Evolutionary conservation across 1,140 invertebrate species (phyloP).

Genomic region (Gerris buenoi): DNA sequence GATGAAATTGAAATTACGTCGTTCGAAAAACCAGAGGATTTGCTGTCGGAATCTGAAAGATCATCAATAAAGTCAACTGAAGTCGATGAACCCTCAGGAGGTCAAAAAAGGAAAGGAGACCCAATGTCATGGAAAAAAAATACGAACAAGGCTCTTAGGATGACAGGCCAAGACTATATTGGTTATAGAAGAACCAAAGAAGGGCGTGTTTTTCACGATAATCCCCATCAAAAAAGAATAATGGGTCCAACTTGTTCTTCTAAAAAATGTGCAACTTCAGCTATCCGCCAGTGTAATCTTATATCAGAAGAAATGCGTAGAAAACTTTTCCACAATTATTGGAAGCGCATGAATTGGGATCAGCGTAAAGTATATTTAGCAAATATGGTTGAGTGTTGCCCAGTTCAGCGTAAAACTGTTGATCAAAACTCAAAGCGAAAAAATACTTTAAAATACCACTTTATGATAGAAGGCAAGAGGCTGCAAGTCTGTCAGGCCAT

Average conservation of each 20-base stretch:
- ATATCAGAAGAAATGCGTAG: neutral
- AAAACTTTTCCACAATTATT: neutral
- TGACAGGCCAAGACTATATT: neutral
- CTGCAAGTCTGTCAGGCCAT: neutral
- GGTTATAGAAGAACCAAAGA: neutral
- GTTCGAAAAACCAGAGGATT: no score
- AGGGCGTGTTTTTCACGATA: neutral
- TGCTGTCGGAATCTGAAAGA: no score
- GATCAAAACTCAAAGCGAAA: neutral
- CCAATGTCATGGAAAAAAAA: neutral
- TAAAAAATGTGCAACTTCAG: neutral
- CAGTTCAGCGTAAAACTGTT: neutral
- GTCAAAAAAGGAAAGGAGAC: neutral
- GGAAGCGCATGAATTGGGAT: neutral
- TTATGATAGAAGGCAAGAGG: neutral
- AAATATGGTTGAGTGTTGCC: neutral
- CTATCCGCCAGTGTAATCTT: neutral
- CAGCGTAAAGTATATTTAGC: neutral
- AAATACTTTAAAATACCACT: neutral
- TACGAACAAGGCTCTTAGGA: neutral
- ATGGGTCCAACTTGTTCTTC: neutral
- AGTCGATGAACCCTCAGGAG: no score
- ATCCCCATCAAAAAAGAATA: neutral
- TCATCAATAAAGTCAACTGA: no score
- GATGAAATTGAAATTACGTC: no score